Conservation (phyloP, 2,888 invertebrate species). For the Polydrusus cervinus region DNA sequence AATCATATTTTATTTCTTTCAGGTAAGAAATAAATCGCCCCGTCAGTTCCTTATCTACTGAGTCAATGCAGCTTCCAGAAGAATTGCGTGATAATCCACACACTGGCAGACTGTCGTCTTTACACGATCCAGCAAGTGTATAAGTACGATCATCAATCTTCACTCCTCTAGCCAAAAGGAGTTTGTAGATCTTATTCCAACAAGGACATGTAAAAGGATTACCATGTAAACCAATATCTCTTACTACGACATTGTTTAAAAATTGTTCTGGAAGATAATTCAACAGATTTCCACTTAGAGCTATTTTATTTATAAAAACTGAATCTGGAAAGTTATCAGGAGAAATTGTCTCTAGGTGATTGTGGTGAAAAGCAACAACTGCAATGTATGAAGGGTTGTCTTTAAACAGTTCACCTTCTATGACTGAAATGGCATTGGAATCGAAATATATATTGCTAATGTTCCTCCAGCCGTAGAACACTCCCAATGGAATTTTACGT, state of each 20-base stretch:
- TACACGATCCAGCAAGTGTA: background rate
- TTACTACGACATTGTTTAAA: background rate
- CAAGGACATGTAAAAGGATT: conserved; percentile 23
- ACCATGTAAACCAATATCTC: background rate
- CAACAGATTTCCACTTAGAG: conserved; percentile 5
- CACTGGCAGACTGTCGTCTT: background rate
- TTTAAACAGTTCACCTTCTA: background rate
- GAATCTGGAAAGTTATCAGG: background rate
- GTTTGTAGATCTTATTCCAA: background rate
- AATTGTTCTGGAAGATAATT: conserved; percentile 15
- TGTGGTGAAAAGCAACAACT: background rate
- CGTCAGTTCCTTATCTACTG: conserved; percentile 2
- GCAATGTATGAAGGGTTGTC: background rate
- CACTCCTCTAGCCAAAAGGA: background rate
- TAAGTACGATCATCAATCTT: background rate
- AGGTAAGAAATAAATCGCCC: background rate
- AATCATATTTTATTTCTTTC: background rate
- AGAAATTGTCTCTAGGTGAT: background rate
- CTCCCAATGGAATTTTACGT: background rate
- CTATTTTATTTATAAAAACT: background rate
- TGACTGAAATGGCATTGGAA: background rate
- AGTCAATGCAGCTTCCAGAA: background rate
- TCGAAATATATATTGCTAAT: background rate
- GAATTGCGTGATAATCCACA: background rate
- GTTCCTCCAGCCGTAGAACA: conserved; percentile 15